Conservation (phyloP, 2,797 vertebrate species). For the Poecilia gillii region DNA sequence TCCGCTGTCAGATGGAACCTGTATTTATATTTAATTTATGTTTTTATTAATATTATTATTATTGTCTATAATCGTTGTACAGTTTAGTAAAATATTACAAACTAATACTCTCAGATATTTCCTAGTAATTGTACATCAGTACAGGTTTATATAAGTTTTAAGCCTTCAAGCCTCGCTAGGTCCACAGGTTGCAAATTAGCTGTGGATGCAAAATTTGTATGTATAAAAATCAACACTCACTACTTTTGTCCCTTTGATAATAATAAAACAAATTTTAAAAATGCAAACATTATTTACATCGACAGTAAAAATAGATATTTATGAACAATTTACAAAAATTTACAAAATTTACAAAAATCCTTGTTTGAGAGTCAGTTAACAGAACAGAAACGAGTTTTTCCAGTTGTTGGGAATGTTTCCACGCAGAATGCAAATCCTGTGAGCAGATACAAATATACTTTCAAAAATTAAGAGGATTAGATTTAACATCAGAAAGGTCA, state of each 20-base stretch:
- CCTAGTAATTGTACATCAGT: neutral
- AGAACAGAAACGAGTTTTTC: neutral
- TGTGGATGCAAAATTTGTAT: neutral
- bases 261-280: neutral
- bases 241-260: neutral
- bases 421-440: neutral
- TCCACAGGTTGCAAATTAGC: neutral
- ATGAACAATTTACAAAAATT: neutral
- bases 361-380: neutral
- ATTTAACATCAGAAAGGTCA: neutral
- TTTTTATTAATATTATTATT: no score
- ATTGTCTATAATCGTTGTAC: neutral
- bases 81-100: neutral
- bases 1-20: neutral
- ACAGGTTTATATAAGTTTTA: neutral
- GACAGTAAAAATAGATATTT: neutral
- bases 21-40: neutral
- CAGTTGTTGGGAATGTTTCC: neutral
- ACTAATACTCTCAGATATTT: neutral
- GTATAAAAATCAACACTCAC: neutral
- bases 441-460: conserved; percentile 1
- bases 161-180: neutral
- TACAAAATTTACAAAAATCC: neutral
- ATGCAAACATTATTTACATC: neutral
- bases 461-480: neutral